Conservation (phyloP, 2,888 invertebrate genomes). For the Nemotelus pantherinus region DNA sequence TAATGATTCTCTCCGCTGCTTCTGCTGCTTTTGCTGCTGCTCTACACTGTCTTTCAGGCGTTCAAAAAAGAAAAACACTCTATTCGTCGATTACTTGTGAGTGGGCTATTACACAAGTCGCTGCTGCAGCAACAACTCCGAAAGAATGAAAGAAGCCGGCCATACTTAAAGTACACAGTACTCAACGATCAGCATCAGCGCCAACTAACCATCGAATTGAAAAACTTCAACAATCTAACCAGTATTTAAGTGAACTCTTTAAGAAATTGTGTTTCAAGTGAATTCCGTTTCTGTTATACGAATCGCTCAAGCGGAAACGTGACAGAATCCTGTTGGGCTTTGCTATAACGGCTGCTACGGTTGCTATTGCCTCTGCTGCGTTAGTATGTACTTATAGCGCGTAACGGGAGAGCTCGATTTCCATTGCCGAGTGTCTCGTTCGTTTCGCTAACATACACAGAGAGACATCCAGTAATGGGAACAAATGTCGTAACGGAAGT, state of each 20-base stretch:
- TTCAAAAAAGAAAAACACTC: not conserved
- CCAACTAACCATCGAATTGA: too few species aligned
- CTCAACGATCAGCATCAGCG: not conserved
- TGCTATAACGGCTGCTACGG: not conserved
- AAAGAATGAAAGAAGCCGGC: not conserved
- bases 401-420: not conserved
- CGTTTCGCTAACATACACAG: not conserved
- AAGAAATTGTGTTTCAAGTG: constrained; percentile 1
- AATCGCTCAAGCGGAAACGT: constrained; percentile 24
- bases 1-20: not conserved
- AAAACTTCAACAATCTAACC: not conserved
- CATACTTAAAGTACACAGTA: not conserved
- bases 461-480: not conserved
- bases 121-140: not conserved
- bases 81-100: constrained; percentile 15
- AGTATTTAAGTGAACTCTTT: constrained; percentile 14
- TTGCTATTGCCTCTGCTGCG: not conserved
- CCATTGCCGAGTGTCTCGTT: not conserved
- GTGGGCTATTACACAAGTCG: constrained; percentile 17
- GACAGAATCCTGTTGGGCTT: not conserved
- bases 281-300: not conserved
- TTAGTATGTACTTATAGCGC: not conserved
- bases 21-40: too few species aligned
- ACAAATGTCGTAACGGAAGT: constrained; percentile 41
- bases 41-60: not conserved